Percentiles rank a stretch among this genome's conserved stretches.
Conservation (phyloP, 2,113 vertebrate species). For the Sander vitreus region DNA sequence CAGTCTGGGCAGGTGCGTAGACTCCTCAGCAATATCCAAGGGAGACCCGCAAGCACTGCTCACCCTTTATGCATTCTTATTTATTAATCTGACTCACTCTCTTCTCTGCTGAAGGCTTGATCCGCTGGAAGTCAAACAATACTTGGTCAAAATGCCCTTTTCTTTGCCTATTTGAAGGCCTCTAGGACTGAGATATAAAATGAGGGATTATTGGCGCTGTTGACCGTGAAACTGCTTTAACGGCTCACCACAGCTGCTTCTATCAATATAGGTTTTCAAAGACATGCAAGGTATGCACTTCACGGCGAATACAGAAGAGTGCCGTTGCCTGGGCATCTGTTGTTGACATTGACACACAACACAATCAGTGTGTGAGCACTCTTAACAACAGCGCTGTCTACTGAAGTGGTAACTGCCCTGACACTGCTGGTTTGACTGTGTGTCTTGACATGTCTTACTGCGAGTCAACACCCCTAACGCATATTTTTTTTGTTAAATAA, state of each 20-base stretch:
- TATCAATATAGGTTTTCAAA: conserved; percentile 20
- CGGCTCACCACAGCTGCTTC: background rate
- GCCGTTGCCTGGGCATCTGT: conserved; percentile 14
- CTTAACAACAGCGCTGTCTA: conserved; percentile 56
- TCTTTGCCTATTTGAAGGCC: background rate
- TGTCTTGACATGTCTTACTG: conserved; percentile 66
- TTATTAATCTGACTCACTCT: conserved; percentile 76
- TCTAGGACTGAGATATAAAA: background rate
- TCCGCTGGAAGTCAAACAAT: conserved; percentile 66
- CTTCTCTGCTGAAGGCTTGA: conserved; percentile 61
- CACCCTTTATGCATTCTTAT: conserved; percentile 77
- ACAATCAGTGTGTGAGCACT: conserved; percentile 54
- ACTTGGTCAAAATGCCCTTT: conserved; percentile 25
- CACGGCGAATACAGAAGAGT: background rate
- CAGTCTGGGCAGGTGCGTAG: conserved; percentile 77
- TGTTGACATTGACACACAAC: conserved; percentile 57
- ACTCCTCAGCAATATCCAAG: conserved; percentile 71
- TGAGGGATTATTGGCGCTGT: background rate
- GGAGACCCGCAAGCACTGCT: conserved; percentile 64
- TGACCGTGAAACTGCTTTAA: conserved; percentile 22
- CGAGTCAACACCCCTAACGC: conserved; percentile 58
- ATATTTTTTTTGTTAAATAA: conserved; percentile 80
- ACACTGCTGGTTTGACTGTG: conserved; percentile 60
- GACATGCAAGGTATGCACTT: conserved; percentile 3
- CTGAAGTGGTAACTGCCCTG: conserved; percentile 78